A percentile compares a stretch with the other conserved stretches of the same genome.
Evolutionary conservation across 1,140 invertebrate species (phyloP).

Genomic region (Streblospio benedicti): DNA sequence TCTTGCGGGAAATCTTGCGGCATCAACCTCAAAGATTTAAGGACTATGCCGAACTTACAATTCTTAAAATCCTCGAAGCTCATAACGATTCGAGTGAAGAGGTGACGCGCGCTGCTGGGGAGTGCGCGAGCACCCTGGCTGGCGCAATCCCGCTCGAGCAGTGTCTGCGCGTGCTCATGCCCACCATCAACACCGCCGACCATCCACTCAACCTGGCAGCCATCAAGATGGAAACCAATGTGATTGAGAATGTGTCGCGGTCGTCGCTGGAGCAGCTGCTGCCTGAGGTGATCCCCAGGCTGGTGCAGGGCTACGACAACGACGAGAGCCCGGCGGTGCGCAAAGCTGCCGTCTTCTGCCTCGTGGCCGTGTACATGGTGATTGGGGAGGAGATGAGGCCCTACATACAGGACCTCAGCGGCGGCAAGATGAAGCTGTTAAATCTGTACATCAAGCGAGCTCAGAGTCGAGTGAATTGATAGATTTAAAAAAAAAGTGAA

Average conservation of each 20-base stretch:
- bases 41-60: slow-evolving; percentile 77
- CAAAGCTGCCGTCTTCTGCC: slow-evolving; percentile 88
- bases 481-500: no score
- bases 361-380: slow-evolving; percentile 79
- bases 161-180: slow-evolving; percentile 61
- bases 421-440: slow-evolving; percentile 72
- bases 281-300: not conserved
- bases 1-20: slow-evolving; percentile 71
- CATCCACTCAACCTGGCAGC: slow-evolving; percentile 81
- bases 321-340: slow-evolving; percentile 77
- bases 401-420: slow-evolving; percentile 66
- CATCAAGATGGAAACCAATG: slow-evolving; percentile 83
- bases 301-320: slow-evolving; percentile 70
- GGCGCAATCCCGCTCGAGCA: slow-evolving; percentile 61
- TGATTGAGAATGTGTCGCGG: not conserved
- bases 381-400: slow-evolving; percentile 78
- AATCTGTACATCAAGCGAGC: slow-evolving; percentile 65
- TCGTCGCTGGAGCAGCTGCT: not conserved
- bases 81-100: slow-evolving; percentile 69
- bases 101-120: slow-evolving; percentile 56
- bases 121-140: slow-evolving; percentile 63
- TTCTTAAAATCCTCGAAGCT: slow-evolving; percentile 75
- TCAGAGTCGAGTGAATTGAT: no score
- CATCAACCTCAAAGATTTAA: slow-evolving; percentile 68
- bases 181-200: slow-evolving; percentile 74